phyloP scores from a whole-genome alignment of 2,113 vertebrate genomes.

The Epinephelus moara region DNA sequence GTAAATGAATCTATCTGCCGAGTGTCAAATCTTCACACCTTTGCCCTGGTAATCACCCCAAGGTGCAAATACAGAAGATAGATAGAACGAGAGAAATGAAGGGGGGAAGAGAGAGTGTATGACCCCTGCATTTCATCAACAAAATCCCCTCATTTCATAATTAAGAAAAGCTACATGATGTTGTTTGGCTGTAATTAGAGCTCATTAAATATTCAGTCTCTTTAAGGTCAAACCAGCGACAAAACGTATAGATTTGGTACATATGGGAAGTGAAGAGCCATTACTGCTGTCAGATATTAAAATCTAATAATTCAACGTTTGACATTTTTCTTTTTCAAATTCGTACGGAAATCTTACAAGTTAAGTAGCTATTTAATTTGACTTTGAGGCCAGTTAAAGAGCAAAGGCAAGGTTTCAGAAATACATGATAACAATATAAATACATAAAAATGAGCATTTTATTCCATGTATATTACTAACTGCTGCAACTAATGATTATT shows the following conservation, averaged over 20 bases:
- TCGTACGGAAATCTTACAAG: neutral
- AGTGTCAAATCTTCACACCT: constrained; percentile 97
- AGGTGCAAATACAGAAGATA: constrained; percentile 85
- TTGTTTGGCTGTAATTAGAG: constrained; percentile 76
- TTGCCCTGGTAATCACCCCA: constrained; percentile 85
- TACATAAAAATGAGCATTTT: neutral
- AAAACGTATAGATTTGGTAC: constrained; percentile 51
- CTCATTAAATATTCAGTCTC: constrained; percentile 76
- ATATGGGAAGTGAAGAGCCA: constrained; percentile 4
- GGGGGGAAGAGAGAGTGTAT: constrained; percentile 5
- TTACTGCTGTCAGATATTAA: constrained; percentile 41
- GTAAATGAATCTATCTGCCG: constrained; percentile 95
- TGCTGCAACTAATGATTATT: no score
- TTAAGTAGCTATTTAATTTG: constrained; percentile 3
- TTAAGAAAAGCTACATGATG: constrained; percentile 73
- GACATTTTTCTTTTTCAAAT: constrained; percentile 37
- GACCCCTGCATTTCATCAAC: constrained; percentile 78
- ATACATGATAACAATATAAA: neutral
- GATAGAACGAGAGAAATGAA: constrained; percentile 56
- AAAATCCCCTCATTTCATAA: constrained; percentile 73
- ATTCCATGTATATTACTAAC: neutral
- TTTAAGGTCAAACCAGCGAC: constrained; percentile 77
- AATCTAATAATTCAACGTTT: constrained; percentile 27
- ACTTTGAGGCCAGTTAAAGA: neutral
- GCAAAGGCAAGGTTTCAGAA: neutral